These are phyloP conservation scores for Margaritifera margaritifera DNA, from an alignment of 2,888 invertebrate genomes.

Conservation along the genomic window DNA sequence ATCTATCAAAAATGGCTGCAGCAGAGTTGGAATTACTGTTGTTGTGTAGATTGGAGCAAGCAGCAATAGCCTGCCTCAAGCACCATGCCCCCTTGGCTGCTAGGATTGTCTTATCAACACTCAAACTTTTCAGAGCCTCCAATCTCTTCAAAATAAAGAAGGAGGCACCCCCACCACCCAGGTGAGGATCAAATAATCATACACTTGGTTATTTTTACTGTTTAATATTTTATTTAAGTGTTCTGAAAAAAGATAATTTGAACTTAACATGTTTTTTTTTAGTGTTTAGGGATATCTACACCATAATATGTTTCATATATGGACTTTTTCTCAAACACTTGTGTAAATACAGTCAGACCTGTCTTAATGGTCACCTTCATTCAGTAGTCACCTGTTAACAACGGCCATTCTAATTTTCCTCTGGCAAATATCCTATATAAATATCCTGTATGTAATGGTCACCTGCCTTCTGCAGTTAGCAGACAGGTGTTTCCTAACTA, in stretches of 20 bases:
- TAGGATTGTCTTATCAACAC: slow-evolving; percentile 61
- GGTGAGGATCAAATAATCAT: slow-evolving; percentile 19
- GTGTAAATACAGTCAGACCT: no score
- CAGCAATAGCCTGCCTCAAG: slow-evolving; percentile 65
- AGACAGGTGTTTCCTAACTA: no score
- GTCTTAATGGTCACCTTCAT: no score
- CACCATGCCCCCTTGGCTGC: slow-evolving; percentile 71
- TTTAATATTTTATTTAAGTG: background rate
- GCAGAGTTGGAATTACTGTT: slow-evolving; percentile 70
- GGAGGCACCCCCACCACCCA: slow-evolving; percentile 29
- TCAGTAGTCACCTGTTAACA: no score
- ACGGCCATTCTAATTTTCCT: no score
- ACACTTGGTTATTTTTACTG: background rate
- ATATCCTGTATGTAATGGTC: no score
- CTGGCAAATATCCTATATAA: no score
- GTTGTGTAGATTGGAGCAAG: slow-evolving; percentile 63
- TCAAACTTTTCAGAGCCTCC: slow-evolving; percentile 64
- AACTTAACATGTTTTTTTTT: no score
- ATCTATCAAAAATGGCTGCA: slow-evolving; percentile 56
- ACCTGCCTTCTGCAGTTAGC: no score
- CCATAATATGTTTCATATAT: no score
- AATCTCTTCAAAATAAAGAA: slow-evolving; percentile 52
- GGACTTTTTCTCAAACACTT: no score
- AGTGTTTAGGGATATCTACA: no score
- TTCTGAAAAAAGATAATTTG: background rate